A percentile compares a stretch with the other conserved stretches of the same genome.
Evolutionary conservation across 2,888 invertebrate species (phyloP).

Genomic region (Myathropa florea): DNA sequence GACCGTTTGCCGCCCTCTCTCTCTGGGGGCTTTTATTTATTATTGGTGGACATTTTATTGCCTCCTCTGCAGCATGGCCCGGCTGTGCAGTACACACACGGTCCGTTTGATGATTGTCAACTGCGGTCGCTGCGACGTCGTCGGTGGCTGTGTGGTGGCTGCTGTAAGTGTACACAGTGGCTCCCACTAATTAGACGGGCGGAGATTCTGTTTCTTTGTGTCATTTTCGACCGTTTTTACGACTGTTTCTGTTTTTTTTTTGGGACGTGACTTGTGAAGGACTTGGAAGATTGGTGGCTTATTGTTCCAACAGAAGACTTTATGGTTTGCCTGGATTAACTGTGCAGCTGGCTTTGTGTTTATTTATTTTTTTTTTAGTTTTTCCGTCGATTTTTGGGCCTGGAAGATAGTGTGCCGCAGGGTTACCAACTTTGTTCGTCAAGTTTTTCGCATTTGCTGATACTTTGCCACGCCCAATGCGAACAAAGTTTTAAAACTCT

Average conservation of each 20-base stretch:
- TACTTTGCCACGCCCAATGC: too few relatives aligned
- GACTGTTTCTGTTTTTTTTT: conserved; percentile 50
- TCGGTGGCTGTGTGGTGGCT: conserved; percentile 7
- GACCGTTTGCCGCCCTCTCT: conserved; percentile 41
- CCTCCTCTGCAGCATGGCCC: conserved; percentile 50
- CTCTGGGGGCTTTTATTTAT: conserved; percentile 63
- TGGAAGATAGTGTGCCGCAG: neutral
- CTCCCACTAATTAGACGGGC: conserved; percentile 67
- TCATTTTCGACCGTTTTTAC: conserved; percentile 49
- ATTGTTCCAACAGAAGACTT: neutral
- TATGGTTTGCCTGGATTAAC: neutral
- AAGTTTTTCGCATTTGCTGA: too few relatives aligned
- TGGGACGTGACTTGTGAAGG: conserved; percentile 62
- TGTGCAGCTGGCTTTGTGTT: neutral
- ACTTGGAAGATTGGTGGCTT: conserved; percentile 9
- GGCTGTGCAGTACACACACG: conserved; percentile 37
- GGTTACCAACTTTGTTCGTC: neutral
- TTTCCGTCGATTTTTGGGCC: neutral
- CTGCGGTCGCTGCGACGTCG: conserved; percentile 13
- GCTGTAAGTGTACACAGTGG: conserved; percentile 32
- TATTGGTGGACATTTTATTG: conserved; percentile 67
- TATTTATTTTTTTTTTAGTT: neutral
- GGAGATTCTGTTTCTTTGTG: conserved; percentile 15
- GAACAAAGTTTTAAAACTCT: too few relatives aligned
- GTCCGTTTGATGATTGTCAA: conserved; percentile 69